A percentile compares a stretch with the other conserved stretches of the same genome.
These are phyloP conservation scores for Caenorhabditis virilis DNA, from an alignment of 2,888 invertebrate species.

Conservation along the genomic window DNA sequence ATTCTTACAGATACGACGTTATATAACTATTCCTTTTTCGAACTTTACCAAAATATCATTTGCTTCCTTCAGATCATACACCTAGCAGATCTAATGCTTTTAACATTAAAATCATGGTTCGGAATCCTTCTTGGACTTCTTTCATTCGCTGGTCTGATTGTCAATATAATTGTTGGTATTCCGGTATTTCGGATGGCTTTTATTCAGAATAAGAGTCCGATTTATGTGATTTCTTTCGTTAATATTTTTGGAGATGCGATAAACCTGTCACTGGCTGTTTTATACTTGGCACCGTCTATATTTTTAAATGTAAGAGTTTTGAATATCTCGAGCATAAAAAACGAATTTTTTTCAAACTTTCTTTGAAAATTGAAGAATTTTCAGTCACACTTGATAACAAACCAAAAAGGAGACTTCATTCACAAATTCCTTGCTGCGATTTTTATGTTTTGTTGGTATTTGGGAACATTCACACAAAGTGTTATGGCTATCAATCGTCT, in stretches of 20 bases:
- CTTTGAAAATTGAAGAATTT: constrained; percentile 17
- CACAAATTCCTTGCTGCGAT: constrained; percentile 34
- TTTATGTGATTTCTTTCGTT: constrained; percentile 35
- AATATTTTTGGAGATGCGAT: constrained; percentile 22
- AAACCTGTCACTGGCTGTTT: constrained; percentile 20
- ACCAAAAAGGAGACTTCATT: too few relatives aligned
- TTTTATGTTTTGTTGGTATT: constrained; percentile 51
- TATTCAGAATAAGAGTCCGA: constrained; percentile 25
- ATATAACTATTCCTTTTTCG: too few relatives aligned
- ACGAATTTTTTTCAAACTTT: constrained; percentile 12
- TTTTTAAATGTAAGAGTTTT: constrained; percentile 16
- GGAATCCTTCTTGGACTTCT: constrained; percentile 14
- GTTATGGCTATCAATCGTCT: constrained; percentile 42
- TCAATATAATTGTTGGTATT: constrained; percentile 24
- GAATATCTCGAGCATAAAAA: constrained; percentile 3
- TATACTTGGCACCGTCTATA: constrained; percentile 27
- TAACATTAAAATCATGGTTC: constrained; percentile 14
- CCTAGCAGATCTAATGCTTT: too few relatives aligned
- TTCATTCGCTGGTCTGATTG: constrained; percentile 10
- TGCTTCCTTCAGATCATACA: too few relatives aligned
- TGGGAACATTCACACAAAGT: constrained; percentile 42
- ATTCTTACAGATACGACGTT: too few relatives aligned
- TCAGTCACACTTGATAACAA: too few relatives aligned
- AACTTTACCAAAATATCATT: too few relatives aligned
- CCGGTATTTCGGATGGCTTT: constrained; percentile 28